Base-by-base conservation (phyloP, 2,888 invertebrate species). In the Pilophorus perplexus region DNA sequence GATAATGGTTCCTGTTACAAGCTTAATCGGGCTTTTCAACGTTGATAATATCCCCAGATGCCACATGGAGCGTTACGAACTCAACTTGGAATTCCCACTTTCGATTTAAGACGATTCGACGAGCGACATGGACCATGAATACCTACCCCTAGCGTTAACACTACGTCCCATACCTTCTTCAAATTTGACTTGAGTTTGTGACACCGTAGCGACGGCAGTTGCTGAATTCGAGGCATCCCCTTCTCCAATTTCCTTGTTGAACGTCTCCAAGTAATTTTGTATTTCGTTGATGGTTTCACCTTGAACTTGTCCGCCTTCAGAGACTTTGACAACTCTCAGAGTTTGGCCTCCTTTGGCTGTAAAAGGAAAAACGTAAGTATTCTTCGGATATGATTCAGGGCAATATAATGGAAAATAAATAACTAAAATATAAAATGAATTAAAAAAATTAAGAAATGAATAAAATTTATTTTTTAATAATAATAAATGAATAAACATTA, bases 231-330 rank as follows among this genome's bases (percentile, higher is more conserved):
- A 52, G 4, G 33, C n/a, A 27, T 81, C 82, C 66, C 80, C 80
- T 23, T 81, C 81, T 72, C 85, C 84, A 71, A 89, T 88, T 77
- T 90, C 89, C 74, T 89, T 89, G 73, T 90, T 88, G 75, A 90
- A 90, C 16, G 87, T 87, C 68, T 87, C 88, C 71, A 93, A 79
- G 74, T 91, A 92, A 48, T 86, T 85, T 74, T 91, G 89, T 71
- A 92, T 85, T 73, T 89, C 85, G 5, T 84, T 84, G 27, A 86
- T 84, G 71, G 80, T 80, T 74, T 82, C 82, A 71, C 69, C 60
- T 37, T 62, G 64, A 20, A 33, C 20, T 1, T 67, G 5, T 40
- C 2, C 54, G 20, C 38, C 37, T 16, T 64, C 64, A 18, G 70
- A 68, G 44, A 72, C 67, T 68, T 72, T 72, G 18, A 71, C 70